Evolutionary conservation across 2,113 vertebrate species (phyloP).

Genomic region (Casuarius casuarius): DNA sequence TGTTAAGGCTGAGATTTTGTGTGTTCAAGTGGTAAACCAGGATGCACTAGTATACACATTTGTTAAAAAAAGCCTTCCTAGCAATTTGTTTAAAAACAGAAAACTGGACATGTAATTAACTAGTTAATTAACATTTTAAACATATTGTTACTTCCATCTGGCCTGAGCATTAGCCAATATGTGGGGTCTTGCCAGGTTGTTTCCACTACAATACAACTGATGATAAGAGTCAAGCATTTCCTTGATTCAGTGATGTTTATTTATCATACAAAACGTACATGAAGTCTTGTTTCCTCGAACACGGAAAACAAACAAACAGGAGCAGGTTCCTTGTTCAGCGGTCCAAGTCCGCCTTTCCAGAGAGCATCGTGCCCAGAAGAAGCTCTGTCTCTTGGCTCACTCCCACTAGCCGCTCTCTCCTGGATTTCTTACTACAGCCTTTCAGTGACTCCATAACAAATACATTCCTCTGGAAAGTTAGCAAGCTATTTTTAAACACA

Average conservation of each 20-base stretch:
- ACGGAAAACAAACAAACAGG: constrained; percentile 42
- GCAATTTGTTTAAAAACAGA: constrained; percentile 2
- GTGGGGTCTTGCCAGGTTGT: neutral
- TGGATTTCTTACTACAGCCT: constrained; percentile 24
- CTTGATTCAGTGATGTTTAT: constrained; percentile 23
- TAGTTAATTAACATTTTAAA: constrained; percentile 34
- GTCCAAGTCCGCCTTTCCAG: constrained; percentile 1
- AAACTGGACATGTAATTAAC: neutral
- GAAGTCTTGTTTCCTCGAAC: constrained; percentile 30
- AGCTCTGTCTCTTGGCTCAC: constrained; percentile 29
- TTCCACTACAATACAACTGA: neutral
- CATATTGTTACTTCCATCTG: constrained; percentile 20
- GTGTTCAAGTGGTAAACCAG: neutral
- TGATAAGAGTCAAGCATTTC: neutral
- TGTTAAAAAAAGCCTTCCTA: neutral
- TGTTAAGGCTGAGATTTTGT: neutral
- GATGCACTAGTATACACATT: neutral
- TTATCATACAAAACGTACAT: neutral
- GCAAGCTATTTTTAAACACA: constrained; percentile 52
- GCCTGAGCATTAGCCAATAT: neutral
- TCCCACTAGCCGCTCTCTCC: neutral
- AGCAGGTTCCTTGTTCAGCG: neutral
- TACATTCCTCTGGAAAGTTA: constrained; percentile 36
- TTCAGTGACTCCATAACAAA: constrained; percentile 50
- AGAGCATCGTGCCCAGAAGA: neutral